Percentiles rank a stretch among this genome's conserved stretches.
These are phyloP conservation scores for Neoitamus cyanurus DNA, from an alignment of 2,888 invertebrate species.

Conservation along the genomic window DNA sequence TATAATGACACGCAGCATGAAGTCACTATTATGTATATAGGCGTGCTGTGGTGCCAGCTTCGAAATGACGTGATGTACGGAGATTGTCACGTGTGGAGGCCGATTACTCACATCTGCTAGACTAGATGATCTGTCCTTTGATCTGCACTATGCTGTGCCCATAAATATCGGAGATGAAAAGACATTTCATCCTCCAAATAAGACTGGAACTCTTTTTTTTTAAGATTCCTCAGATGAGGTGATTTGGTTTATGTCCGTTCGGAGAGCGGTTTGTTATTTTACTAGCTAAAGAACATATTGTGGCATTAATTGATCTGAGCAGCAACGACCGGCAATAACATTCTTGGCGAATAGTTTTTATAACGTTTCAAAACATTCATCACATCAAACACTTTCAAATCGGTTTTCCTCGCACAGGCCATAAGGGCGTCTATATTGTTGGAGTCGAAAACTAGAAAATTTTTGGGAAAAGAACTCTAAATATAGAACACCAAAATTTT, in stretches of 20 bases:
- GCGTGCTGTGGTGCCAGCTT: background rate
- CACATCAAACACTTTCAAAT: too few species aligned
- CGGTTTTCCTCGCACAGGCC: too few species aligned
- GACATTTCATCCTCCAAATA: background rate
- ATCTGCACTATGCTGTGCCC: background rate
- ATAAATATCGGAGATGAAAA: background rate
- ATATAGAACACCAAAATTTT: too few species aligned
- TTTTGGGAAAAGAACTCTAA: too few species aligned
- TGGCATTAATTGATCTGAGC: background rate
- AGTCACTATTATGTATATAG: background rate
- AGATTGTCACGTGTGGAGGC: background rate
- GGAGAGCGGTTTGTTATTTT: background rate
- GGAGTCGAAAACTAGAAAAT: too few species aligned
- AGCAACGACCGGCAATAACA: too few species aligned
- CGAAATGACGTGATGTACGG: background rate
- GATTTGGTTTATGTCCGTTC: background rate
- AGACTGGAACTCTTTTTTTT: background rate
- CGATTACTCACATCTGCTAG: background rate
- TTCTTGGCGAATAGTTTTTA: too few species aligned
- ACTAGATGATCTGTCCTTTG: background rate
- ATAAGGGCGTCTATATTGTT: too few species aligned
- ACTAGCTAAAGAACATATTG: background rate
- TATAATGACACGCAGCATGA: background rate
- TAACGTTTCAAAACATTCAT: too few species aligned
- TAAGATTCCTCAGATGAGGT: background rate